Conservation (phyloP, 2,888 invertebrate genomes). For the Phalera bucephala region DNA sequence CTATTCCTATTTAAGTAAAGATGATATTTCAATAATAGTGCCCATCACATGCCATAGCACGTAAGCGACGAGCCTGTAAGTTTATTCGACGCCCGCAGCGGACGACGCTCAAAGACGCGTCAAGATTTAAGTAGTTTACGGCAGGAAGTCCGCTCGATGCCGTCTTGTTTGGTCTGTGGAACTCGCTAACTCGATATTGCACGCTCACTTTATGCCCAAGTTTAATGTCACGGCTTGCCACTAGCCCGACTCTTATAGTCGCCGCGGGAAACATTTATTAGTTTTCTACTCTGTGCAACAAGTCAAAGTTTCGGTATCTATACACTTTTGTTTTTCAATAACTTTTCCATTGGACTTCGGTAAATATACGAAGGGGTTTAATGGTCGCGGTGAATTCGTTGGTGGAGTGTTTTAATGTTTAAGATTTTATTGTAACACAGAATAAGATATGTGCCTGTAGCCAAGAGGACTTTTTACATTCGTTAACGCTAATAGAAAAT, state of each 20-base stretch:
- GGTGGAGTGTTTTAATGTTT: neutral
- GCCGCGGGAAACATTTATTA: constrained; percentile 67
- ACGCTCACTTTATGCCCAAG: constrained; percentile 74
- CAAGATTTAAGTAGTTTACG: constrained; percentile 79
- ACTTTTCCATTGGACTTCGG: constrained; percentile 20
- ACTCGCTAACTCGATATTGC: constrained; percentile 76
- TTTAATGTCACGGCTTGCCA: constrained; percentile 62
- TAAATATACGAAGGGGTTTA: too few species aligned
- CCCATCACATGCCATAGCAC: constrained; percentile 15
- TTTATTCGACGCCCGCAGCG: constrained; percentile 43
- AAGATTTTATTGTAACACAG: too few species aligned
- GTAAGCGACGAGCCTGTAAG: constrained; percentile 29
- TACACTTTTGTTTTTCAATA: constrained; percentile 50
- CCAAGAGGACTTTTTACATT: too few species aligned
- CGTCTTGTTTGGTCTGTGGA: constrained; percentile 63
- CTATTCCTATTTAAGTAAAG: constrained; percentile 24
- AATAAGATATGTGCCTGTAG: too few species aligned
- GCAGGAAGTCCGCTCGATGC: constrained; percentile 56
- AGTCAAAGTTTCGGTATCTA: constrained; percentile 57
- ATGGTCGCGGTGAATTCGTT: neutral
- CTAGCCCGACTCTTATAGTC: constrained; percentile 45
- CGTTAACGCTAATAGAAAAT: too few species aligned
- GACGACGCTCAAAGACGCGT: constrained; percentile 48
- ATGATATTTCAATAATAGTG: constrained; percentile 28
- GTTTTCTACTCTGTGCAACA: constrained; percentile 62